Conservation (phyloP, 2,797 vertebrate genomes). For the Alfaro cultratus region DNA sequence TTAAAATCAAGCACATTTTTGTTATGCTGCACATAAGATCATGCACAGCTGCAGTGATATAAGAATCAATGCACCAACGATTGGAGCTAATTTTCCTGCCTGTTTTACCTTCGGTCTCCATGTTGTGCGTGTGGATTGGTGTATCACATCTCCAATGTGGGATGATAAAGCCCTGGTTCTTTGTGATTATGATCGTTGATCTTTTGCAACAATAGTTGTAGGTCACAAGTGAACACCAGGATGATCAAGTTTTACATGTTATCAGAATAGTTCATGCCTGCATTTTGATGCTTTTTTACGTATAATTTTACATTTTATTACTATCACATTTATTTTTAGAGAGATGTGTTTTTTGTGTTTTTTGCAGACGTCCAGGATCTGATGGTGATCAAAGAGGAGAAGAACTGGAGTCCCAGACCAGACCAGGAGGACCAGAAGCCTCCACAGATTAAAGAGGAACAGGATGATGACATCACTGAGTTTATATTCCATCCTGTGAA, state of each 20-base stretch:
- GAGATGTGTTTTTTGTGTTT: not conserved
- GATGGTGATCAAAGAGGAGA: not conserved
- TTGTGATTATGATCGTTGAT: not conserved
- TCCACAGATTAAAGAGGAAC: constrained; percentile 1
- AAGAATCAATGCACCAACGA: not conserved
- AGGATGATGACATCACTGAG: constrained; percentile 4
- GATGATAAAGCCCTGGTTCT: not conserved
- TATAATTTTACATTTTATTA: not conserved
- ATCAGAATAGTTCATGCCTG: not conserved
- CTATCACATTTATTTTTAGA: not conserved
- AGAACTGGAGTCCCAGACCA: not conserved
- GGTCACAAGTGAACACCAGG: not conserved
- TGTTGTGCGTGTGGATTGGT: not conserved
- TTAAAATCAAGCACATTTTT: not conserved
- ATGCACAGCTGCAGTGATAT: not conserved
- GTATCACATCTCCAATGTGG: not conserved
- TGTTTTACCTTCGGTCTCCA: not conserved
- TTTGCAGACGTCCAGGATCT: constrained; percentile 3
- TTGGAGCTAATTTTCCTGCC: not conserved
- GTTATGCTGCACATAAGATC: not conserved
- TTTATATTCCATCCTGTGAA: not conserved
- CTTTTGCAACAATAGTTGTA: not conserved
- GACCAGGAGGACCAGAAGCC: not conserved
- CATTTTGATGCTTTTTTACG: not conserved
- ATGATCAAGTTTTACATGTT: not conserved